Percentiles rank a stretch among this genome's conserved stretches.
Conservation (phyloP, 2,113 vertebrate genomes). For the Pelodiscus sinensis region DNA sequence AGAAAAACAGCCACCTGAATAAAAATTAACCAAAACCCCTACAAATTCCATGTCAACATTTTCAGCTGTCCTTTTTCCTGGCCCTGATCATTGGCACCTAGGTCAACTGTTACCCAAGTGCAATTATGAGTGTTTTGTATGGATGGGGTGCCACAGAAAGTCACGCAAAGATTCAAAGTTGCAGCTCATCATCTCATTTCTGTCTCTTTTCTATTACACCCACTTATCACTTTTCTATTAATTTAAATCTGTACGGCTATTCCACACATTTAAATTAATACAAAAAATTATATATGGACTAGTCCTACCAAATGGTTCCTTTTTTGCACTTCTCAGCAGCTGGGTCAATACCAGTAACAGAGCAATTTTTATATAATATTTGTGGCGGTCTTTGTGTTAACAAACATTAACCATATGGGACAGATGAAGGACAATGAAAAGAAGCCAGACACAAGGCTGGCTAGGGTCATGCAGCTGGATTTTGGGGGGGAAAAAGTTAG, state of each 20-base stretch:
- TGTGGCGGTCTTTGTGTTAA: background rate
- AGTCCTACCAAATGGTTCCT: background rate
- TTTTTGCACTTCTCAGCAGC: background rate
- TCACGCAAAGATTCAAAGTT: background rate
- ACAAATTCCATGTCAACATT: background rate
- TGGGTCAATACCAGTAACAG: background rate
- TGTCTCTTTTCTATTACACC: background rate
- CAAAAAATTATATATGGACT: background rate
- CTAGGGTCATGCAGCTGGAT: background rate
- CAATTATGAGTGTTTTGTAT: background rate
- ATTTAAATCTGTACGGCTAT: no score
- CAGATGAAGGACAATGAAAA: constrained; percentile 15
- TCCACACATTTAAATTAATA: background rate
- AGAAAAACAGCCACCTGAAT: background rate
- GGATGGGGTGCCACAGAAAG: background rate
- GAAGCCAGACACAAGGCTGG: background rate
- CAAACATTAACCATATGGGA: constrained; percentile 17
- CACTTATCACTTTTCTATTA: no score
- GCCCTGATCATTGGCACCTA: background rate
- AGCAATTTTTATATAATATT: background rate
- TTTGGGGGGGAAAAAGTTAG: background rate
- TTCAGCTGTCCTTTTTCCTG: background rate
- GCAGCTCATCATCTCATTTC: background rate
- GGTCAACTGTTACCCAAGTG: no score
- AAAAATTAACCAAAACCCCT: background rate